phyloP scores from a whole-genome alignment of 2,113 vertebrate species.

The Lepus europaeus region DNA sequence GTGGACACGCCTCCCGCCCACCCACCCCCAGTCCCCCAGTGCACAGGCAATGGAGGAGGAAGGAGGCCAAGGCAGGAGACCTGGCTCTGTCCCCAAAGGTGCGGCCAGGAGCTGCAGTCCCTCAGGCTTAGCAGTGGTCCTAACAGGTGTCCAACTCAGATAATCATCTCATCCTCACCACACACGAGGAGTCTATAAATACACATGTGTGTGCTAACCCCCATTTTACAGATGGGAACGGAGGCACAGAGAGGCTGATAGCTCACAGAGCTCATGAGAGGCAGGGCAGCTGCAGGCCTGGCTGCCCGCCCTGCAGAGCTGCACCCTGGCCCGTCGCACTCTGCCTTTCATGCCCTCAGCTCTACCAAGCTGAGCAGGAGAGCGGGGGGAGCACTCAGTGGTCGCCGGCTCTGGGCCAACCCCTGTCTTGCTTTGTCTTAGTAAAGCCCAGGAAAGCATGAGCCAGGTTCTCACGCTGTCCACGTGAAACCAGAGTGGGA shows the following conservation, averaged over 20 bases:
- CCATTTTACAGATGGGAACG: conserved; percentile 51
- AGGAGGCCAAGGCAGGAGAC: background rate
- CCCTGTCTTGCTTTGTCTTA: background rate
- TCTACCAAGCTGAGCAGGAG: background rate
- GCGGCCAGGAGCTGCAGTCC: background rate
- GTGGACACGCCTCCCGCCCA: background rate
- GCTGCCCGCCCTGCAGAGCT: background rate
- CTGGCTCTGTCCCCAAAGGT: background rate
- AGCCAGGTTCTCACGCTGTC: background rate
- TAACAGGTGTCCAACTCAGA: background rate
- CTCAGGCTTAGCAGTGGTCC: background rate
- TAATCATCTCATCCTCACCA: conserved; percentile 65
- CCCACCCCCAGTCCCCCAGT: background rate
- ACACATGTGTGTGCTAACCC: background rate
- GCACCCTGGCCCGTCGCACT: background rate
- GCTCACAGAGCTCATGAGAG: background rate
- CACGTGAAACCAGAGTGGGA: background rate
- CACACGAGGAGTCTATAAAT: background rate
- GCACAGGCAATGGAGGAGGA: background rate
- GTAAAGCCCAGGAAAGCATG: conserved; percentile 36
- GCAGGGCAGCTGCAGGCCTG: background rate
- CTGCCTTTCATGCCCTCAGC: background rate
- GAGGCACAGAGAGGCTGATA: conserved; percentile 55
- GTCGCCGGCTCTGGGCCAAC: background rate
- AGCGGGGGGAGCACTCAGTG: background rate